Evolutionary conservation across 2,888 invertebrate species (phyloP).

Genomic region (Patella pellucida): DNA sequence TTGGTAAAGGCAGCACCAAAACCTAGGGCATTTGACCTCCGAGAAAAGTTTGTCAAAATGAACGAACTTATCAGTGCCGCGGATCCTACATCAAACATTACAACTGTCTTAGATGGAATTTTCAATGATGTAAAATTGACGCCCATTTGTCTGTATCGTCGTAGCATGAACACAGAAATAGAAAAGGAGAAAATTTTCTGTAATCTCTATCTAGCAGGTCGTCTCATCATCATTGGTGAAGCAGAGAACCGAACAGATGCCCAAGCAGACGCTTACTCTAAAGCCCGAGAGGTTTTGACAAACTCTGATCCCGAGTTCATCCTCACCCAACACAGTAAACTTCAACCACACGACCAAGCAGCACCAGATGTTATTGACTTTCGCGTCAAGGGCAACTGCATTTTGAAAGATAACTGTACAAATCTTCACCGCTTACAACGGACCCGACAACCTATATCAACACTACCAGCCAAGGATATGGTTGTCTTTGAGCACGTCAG

Average conservation of each 20-base stretch:
- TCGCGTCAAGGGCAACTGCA: constrained; percentile 41
- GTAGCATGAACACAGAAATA: constrained; percentile 8
- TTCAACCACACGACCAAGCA: constrained; percentile 42
- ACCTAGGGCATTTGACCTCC: constrained; percentile 22
- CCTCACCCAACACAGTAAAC: constrained; percentile 41
- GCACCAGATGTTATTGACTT: constrained; percentile 45
- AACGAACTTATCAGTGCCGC: constrained; percentile 37
- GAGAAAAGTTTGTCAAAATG: constrained; percentile 40
- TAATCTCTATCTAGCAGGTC: constrained; percentile 51
- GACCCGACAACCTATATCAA: constrained; percentile 29
- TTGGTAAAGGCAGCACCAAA: constrained; percentile 8
- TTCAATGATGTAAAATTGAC: constrained; percentile 42
- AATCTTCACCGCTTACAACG: constrained; percentile 45
- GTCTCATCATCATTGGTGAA: constrained; percentile 46
- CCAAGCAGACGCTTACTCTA: constrained; percentile 42
- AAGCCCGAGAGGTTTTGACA: constrained; percentile 42
- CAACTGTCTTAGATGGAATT: constrained; percentile 45
- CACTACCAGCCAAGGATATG: constrained; percentile 28
- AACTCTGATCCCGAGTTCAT: constrained; percentile 39
- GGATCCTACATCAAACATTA: constrained; percentile 34
- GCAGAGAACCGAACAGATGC: constrained; percentile 38
- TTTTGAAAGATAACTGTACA: constrained; percentile 39
- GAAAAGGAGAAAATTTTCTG: constrained; percentile 28
- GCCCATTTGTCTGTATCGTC: constrained; percentile 46
- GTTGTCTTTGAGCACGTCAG: constrained; percentile 54